Evolutionary conservation across 2,113 vertebrate genomes (phyloP).

Genomic region (Furnarius figulus): DNA sequence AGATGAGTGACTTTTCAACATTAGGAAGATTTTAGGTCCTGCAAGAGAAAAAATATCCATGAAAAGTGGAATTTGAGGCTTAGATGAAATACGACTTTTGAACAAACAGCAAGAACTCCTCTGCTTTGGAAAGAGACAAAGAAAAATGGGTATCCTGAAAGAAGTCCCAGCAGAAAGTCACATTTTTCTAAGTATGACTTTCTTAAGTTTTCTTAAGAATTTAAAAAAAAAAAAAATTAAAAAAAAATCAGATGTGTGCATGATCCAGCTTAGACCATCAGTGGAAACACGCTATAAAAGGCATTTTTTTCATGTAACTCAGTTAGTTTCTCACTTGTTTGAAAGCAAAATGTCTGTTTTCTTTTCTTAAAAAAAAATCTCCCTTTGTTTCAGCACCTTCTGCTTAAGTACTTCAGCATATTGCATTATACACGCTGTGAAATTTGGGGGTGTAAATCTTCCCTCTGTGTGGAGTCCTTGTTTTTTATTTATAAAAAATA

Average conservation of each 20-base stretch:
- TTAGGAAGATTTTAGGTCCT: not conserved
- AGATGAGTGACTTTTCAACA: not conserved
- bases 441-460: conserved; percentile 65
- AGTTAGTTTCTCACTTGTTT: not conserved
- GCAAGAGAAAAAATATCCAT: not conserved
- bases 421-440: conserved; percentile 40
- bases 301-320: not conserved
- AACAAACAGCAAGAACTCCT: fast-evolving
- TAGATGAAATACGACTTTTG: not conserved
- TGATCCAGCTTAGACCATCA: not conserved
- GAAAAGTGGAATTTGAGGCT: not conserved
- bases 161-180: not conserved
- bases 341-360: not conserved
- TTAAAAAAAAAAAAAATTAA: not conserved
- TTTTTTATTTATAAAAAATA: conserved; percentile 78
- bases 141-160: not conserved
- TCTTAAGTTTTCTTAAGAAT: not conserved
- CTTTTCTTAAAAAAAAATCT: not conserved
- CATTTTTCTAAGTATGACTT: not conserved
- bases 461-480: conserved; percentile 42
- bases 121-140: not conserved
- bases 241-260: not conserved
- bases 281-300: not conserved
- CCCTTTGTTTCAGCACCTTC: conserved; percentile 48
- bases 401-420: conserved; percentile 44